Conservation (phyloP, 2,113 vertebrate species). For the Megaleporinus macrocephalus region DNA sequence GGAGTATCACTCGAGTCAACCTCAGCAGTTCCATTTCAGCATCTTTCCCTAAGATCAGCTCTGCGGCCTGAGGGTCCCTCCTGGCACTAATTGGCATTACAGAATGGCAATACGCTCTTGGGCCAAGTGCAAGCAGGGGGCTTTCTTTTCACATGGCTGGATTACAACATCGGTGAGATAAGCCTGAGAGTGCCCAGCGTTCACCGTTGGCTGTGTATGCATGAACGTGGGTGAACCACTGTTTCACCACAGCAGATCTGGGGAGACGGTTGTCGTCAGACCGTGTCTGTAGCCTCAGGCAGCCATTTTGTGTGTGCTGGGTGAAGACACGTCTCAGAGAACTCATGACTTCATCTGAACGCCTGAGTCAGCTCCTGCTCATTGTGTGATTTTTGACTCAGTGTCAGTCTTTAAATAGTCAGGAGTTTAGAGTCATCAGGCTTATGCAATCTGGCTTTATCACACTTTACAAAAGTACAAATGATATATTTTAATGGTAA, state of each 20-base stretch:
- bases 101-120: slow-evolving; percentile 31
- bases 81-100: slow-evolving; percentile 52
- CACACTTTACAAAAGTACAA: no score
- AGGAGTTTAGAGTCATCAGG: background rate
- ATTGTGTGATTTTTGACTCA: slow-evolving; percentile 1
- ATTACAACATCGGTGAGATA: slow-evolving; percentile 39
- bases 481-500: no score
- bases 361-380: slow-evolving; percentile 32
- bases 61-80: slow-evolving; percentile 38
- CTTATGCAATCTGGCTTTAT: background rate
- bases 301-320: slow-evolving; percentile 5
- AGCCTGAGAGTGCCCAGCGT: background rate
- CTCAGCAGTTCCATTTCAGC: slow-evolving; percentile 17
- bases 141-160: slow-evolving; percentile 42
- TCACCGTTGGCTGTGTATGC: background rate
- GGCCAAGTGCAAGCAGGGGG: slow-evolving; percentile 3
- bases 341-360: slow-evolving; percentile 36
- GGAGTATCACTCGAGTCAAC: slow-evolving; percentile 22
- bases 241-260: slow-evolving; percentile 3
- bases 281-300: slow-evolving; percentile 1
- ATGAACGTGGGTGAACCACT: slow-evolving; percentile 12
- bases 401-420: background rate
- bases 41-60: slow-evolving; percentile 31
- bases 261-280: background rate
- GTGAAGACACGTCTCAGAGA: background rate